phyloP scores from a whole-genome alignment of 2,888 invertebrate species.

The Pollenia griseotomentosa region DNA sequence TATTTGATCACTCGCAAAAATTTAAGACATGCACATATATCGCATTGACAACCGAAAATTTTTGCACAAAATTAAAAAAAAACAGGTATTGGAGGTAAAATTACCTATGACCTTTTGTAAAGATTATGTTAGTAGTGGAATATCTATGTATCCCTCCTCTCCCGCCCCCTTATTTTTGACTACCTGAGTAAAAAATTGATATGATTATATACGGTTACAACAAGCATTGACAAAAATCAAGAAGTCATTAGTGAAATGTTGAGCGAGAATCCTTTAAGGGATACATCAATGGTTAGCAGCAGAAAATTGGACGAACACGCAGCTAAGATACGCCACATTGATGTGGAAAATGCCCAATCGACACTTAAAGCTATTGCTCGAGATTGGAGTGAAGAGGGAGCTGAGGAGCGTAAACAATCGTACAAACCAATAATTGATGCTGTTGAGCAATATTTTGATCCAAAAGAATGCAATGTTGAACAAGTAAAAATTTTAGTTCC shows the following conservation, averaged over 20 bases:
- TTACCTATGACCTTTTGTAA: too few species aligned
- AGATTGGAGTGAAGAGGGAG: conserved; percentile 96
- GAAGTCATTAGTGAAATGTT: conserved; percentile 85
- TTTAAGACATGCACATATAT: too few species aligned
- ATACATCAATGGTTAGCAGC: conserved; percentile 79
- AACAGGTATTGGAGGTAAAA: too few species aligned
- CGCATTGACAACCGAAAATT: too few species aligned
- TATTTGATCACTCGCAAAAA: too few species aligned
- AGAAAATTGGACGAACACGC: conserved; percentile 87
- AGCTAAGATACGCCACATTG: conserved; percentile 80
- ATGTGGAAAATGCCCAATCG: conserved; percentile 89
- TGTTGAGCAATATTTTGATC: conserved; percentile 89
- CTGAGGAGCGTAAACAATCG: conserved; percentile 92
- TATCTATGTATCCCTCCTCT: too few species aligned
- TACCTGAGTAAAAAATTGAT: too few species aligned
- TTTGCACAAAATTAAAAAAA: too few species aligned
- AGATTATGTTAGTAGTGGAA: too few species aligned
- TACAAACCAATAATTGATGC: conserved; percentile 96
- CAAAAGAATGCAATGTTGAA: conserved; percentile 85
- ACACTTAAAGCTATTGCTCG: conserved; percentile 98
- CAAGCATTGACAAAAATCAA: conserved; percentile 89
- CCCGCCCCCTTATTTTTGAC: too few species aligned
- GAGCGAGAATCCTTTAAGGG: conserved; percentile 84
- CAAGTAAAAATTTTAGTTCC: conserved; percentile 93
- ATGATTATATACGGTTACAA: too few species aligned